phyloP scores from a whole-genome alignment of 2,113 vertebrate species.

The Uria aalge region DNA sequence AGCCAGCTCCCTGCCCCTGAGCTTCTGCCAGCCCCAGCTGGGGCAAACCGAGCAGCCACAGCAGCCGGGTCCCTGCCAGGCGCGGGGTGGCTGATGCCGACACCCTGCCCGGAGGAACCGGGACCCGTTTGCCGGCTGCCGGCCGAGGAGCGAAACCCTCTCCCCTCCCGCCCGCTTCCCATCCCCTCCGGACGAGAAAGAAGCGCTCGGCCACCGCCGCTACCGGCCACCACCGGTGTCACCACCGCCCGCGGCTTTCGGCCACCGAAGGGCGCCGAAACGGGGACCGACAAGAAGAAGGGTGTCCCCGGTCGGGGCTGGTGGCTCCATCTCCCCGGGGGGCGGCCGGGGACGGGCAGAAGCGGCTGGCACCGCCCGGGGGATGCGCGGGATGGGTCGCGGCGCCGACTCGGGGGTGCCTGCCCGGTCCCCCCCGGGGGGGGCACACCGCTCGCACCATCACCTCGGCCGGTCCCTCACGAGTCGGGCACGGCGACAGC shows the following conservation, averaged over 20 bases:
- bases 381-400: background rate
- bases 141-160: background rate
- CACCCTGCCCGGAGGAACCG: background rate
- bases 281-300: background rate
- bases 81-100: accelerated
- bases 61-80: background rate
- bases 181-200: background rate
- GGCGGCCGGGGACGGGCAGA: background rate
- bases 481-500: background rate
- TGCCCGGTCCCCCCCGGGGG: background rate
- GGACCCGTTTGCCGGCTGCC: background rate
- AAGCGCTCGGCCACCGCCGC: background rate
- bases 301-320: background rate
- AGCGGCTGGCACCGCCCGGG: background rate
- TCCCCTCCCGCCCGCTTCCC: background rate
- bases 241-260: background rate
- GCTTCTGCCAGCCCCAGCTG: background rate
- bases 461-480: background rate
- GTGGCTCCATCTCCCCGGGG: background rate
- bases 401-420: background rate
- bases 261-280: background rate
- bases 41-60: background rate
- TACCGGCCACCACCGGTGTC: background rate
- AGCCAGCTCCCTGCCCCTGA: background rate
- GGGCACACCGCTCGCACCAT: background rate